Evolutionary conservation across 2,113 vertebrate genomes (phyloP).

Genomic region (Eretmochelys imbricata): DNA sequence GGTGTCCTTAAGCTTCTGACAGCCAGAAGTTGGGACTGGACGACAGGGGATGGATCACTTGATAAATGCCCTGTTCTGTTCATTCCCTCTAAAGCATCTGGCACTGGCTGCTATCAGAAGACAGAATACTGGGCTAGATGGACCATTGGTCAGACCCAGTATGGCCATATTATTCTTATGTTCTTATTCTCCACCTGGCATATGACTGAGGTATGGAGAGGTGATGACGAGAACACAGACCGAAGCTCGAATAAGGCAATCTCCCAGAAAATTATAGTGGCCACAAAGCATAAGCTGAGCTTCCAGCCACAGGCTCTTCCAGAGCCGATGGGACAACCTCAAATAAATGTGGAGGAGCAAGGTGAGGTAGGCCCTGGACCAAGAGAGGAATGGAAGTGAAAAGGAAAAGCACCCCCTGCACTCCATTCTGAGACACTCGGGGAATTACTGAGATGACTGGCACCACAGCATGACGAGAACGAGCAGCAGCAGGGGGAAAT

Average conservation of each 20-base stretch:
- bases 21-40: no score
- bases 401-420: background rate
- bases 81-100: no score
- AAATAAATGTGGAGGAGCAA: background rate
- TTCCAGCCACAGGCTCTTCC: background rate
- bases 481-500: background rate
- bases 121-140: no score
- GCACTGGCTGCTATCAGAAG: no score
- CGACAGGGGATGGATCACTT: no score
- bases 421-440: background rate
- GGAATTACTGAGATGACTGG: background rate
- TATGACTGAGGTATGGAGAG: background rate
- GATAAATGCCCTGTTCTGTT: no score
- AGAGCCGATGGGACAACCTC: background rate
- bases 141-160: no score
- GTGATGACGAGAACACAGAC: background rate
- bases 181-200: background rate
- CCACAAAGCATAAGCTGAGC: background rate
- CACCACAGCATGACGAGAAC: background rate
- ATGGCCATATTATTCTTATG: no score
- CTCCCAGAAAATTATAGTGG: rapidly evolving
- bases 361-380: background rate
- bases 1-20: background rate
- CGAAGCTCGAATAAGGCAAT: background rate
- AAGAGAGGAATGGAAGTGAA: background rate